Evolutionary conservation across 1,140 invertebrate genomes (phyloP).

Genomic region (Drosophila punjabiensis): DNA sequence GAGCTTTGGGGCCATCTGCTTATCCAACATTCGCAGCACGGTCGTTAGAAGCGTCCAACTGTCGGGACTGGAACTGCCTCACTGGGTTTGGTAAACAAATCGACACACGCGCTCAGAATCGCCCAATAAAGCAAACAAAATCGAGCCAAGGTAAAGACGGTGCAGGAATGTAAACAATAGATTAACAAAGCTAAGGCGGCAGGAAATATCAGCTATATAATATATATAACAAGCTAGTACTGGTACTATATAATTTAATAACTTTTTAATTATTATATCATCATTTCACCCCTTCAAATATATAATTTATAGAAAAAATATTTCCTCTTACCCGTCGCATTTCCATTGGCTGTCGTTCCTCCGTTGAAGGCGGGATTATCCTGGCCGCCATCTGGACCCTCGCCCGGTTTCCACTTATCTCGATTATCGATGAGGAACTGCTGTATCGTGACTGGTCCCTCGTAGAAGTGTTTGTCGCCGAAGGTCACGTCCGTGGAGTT

Average conservation of each 20-base stretch:
- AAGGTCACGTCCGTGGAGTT: conserved; percentile 89
- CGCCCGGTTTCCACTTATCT: conserved; percentile 75
- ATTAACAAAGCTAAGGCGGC: conserved; percentile 8
- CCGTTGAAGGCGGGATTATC: conserved; percentile 75
- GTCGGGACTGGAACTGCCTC: not conserved
- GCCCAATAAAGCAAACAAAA: conserved; percentile 45
- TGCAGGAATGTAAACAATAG: conserved; percentile 37
- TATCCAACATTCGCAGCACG: conserved; percentile 43
- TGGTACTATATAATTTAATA: not conserved
- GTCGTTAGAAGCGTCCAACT: conserved; percentile 21
- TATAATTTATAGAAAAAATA: not conserved
- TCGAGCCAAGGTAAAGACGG: conserved; percentile 34
- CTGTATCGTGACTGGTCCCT: conserved; percentile 89
- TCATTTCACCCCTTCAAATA: not conserved
- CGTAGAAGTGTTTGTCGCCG: conserved; percentile 88
- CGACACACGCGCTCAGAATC: conserved; percentile 24
- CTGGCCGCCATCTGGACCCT: conserved; percentile 48
- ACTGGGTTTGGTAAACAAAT: conserved; percentile 40
- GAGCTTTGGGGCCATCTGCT: conserved; percentile 38
- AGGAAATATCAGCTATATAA: conserved; percentile 23
- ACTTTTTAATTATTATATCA: not conserved
- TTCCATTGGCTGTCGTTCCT: conserved; percentile 39
- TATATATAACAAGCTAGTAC: not conserved
- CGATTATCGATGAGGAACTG: conserved; percentile 86
- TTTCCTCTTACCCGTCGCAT: conserved; percentile 44